phyloP scores from a whole-genome alignment of 2,113 vertebrate species.

The Oncorhynchus kisutch region DNA sequence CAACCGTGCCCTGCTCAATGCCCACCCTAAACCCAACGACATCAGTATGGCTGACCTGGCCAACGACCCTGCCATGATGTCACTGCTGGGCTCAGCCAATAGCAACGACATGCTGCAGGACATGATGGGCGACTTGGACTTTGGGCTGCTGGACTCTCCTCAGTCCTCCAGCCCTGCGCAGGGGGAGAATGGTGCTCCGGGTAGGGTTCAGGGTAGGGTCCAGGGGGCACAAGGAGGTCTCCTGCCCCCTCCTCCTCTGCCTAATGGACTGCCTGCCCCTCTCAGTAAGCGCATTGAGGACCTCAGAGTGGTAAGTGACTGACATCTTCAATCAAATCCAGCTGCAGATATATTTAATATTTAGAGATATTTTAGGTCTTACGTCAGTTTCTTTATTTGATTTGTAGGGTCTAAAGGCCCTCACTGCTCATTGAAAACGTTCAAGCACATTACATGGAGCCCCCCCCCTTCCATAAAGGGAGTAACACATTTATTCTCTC shows the following conservation, averaged over 20 bases:
- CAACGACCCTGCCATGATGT: slow-evolving; percentile 85
- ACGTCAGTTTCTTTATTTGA: no score
- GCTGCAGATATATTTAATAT: neutral
- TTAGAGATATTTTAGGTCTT: no score
- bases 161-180: slow-evolving; percentile 82
- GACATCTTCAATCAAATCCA: neutral
- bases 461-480: neutral
- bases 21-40: slow-evolving; percentile 69
- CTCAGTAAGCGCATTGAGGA: slow-evolving; percentile 93
- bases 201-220: slow-evolving; percentile 39
- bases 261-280: slow-evolving; percentile 82
- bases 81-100: slow-evolving; percentile 88
- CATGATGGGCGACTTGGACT: slow-evolving; percentile 93
- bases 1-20: slow-evolving; percentile 62
- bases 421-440: no score
- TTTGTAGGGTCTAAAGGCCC: no score
- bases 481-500: neutral
- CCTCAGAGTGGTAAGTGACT: slow-evolving; percentile 81
- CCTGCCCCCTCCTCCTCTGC: slow-evolving; percentile 79
- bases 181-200: slow-evolving; percentile 84
- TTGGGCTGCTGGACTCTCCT: slow-evolving; percentile 89
- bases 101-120: slow-evolving; percentile 92
- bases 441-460: no score
- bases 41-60: slow-evolving; percentile 62
- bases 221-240: slow-evolving; percentile 65